Percentiles rank a stretch among this genome's conserved stretches.
Conservation (phyloP, 1,140 invertebrate species). For the Pseudomyrmex dendroicus region DNA sequence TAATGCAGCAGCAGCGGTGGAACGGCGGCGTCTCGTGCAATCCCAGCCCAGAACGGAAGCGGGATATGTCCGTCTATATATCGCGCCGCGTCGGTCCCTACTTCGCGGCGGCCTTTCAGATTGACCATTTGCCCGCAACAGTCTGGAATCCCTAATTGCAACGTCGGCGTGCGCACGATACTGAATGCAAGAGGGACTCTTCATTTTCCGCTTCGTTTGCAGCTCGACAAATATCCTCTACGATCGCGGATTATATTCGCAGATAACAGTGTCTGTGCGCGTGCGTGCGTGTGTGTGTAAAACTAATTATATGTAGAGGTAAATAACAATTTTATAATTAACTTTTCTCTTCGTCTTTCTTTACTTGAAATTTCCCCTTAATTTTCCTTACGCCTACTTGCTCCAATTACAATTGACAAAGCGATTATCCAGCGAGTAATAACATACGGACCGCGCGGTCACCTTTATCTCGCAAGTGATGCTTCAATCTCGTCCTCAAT, state of each 20-base stretch:
- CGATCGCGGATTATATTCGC: not conserved
- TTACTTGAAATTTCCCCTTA: not conserved
- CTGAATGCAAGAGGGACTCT: not conserved
- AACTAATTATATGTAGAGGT: no score
- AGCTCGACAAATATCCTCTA: not conserved
- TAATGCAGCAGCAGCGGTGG: conserved; percentile 62
- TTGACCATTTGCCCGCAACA: conserved; percentile 44
- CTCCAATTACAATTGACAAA: not conserved
- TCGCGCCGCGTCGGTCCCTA: conserved; percentile 19
- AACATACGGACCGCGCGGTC: conserved; percentile 31
- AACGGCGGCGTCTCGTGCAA: conserved; percentile 48
- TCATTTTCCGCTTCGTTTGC: conserved; percentile 18
- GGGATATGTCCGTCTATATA: conserved; percentile 37
- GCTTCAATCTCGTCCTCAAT: conserved; percentile 45
- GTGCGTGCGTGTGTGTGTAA: no score
- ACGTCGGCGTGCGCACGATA: not conserved
- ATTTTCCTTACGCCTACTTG: not conserved
- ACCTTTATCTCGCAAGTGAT: conserved; percentile 34
- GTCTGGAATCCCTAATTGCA: conserved; percentile 55
- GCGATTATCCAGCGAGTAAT: not conserved
- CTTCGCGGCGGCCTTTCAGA: conserved; percentile 43
- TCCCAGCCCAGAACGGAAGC: conserved; percentile 55
- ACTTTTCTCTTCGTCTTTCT: no score
- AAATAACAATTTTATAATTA: not conserved
- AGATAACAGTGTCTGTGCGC: not conserved